Evolutionary conservation across 2,888 invertebrate genomes (phyloP), one percentile per base, ranked within the genome.

Genomic region (Smittia sp.): DNA sequence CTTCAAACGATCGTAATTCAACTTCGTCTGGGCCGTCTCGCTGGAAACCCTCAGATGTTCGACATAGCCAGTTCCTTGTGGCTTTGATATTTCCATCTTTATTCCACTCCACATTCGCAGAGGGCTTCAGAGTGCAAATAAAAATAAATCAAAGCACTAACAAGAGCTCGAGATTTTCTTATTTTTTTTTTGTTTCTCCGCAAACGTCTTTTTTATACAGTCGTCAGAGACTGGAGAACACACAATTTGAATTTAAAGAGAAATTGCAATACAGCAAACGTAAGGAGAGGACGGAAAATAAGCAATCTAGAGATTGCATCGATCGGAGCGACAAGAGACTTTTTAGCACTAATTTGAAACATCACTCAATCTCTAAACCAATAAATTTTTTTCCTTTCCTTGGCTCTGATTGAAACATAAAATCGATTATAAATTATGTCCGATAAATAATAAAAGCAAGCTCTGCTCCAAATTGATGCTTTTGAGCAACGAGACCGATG

Each of bases 81-180:
- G 69, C 20, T 69, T 52, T 41, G 25, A 69, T 69, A 63, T 27
- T 27, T 63, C 18, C 69, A 54, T 69, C 20, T 54, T 52, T 52
- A 27, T 69, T n/a, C 13, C 15, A 20, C 3, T n/a, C 3, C 15
- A 9, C 20, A 27, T 63, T 63, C 27, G 63, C 27, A 39, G 22
- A 72, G 62, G 38, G 62, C 72, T 38, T 39, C 20, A 62, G 32
- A 72, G 72, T 62, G 62, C 72, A 72, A 62, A 72, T 62, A 72
- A 72, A 72, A 72, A 72, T 72, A 72, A 72, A 72, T 72, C 72
- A 72, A 72, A 62, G 52, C 39, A 32, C 32, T 72, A 72, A 72
- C 72, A 54, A 70, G 72, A 54, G 38, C 38, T 72, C 54, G 69
- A 69, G 54, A 69, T 67, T 67, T 67, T 18, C n/a, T n/a, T n/a